Evolutionary conservation across 2,113 vertebrate genomes (phyloP).

Genomic region (Eubucco bourcierii): DNA sequence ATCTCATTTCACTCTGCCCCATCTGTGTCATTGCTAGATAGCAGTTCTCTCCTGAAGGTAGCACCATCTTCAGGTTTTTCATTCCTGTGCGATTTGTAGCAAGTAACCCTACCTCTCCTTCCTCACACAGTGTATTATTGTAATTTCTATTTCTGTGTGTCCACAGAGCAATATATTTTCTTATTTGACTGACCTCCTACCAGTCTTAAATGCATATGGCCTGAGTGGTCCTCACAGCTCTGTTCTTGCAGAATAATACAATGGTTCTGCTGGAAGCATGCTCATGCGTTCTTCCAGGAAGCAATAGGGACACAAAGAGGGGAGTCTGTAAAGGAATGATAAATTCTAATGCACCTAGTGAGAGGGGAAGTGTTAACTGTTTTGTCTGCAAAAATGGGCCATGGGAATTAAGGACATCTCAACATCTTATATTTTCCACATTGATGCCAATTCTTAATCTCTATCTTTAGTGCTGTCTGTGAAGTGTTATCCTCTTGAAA

Average conservation of each 20-base stretch:
- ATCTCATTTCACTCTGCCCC: neutral
- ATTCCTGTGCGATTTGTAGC: neutral
- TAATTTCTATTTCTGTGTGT: accelerated
- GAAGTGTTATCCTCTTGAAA: constrained; percentile 15
- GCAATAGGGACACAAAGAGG: accelerated
- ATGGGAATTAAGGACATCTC: neutral
- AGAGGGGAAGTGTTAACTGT: neutral
- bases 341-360: neutral
- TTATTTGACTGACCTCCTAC: neutral
- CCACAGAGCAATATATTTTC: neutral
- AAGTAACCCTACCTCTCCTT: neutral
- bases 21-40: neutral
- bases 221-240: neutral
- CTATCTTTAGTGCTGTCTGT: neutral
- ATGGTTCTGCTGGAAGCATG: neutral
- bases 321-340: neutral
- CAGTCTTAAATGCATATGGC: accelerated
- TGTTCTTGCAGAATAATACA: neutral
- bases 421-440: neutral
- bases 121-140: accelerated
- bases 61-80: neutral
- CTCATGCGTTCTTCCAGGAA: neutral
- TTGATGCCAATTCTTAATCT: neutral
- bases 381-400: neutral
- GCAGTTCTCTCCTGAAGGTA: neutral